Conservation (phyloP, 2,797 vertebrate genomes). For the Paguma larvata region DNA sequence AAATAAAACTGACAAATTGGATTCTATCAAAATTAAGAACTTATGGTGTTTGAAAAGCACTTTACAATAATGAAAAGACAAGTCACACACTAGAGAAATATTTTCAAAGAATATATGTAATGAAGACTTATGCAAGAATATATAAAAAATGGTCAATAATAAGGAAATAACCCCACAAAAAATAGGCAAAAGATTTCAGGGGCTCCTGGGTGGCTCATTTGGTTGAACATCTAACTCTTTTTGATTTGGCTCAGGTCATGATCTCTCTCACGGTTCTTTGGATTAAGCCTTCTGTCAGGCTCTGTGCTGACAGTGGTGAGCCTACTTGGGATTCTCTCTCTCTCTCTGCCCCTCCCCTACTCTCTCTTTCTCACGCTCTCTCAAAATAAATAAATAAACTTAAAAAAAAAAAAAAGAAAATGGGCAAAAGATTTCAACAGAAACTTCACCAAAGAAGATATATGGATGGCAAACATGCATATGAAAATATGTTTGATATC, state of each 20-base stretch:
- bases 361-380: no score
- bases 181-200: neutral
- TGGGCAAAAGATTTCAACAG: neutral
- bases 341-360: no score
- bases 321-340: no score
- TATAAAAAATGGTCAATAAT: neutral
- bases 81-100: neutral
- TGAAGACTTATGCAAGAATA: neutral
- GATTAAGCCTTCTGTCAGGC: no score
- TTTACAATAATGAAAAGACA: neutral
- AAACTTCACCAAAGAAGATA: neutral
- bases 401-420: neutral
- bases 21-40: neutral
- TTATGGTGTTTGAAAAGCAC: neutral
- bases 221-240: no score
- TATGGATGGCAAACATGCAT: neutral
- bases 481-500: neutral
- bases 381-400: no score
- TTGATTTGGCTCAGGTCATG: no score
- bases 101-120: neutral
- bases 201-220: no score
- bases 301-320: no score
- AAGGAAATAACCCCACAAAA: neutral
- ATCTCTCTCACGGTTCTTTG: no score
- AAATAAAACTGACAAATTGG: neutral